phyloP scores from a whole-genome alignment of 2,113 vertebrate genomes.

The Nothocercus nigrocapillus region DNA sequence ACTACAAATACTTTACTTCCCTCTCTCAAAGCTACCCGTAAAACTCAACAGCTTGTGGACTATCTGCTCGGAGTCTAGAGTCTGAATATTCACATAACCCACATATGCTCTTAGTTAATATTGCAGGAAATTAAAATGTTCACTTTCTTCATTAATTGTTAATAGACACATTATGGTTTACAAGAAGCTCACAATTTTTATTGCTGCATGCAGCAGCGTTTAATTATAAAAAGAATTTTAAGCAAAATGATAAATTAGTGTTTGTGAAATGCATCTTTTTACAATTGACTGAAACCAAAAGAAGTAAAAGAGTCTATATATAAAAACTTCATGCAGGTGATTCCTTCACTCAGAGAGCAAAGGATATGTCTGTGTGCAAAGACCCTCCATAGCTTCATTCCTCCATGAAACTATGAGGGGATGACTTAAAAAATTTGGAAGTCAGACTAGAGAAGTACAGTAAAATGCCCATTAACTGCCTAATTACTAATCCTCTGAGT shows the following conservation, averaged over 20 bases:
- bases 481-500: conserved; percentile 21
- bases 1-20: no score
- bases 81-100: neutral
- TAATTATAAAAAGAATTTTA: neutral
- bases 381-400: neutral
- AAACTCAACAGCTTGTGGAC: neutral
- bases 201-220: neutral
- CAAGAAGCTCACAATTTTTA: neutral
- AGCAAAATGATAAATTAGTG: neutral
- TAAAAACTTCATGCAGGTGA: neutral
- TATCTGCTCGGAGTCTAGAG: neutral
- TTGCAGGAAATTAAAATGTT: neutral
- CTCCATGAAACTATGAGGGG: neutral
- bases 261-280: neutral
- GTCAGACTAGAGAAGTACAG: neutral
- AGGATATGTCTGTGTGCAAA: neutral
- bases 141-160: neutral
- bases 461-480: neutral
- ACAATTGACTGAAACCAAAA: neutral
- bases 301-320: neutral
- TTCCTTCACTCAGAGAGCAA: neutral
- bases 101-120: neutral
- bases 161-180: neutral
- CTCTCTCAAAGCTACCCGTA: neutral
- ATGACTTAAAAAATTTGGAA: neutral